Evolutionary conservation across 2,797 vertebrate genomes (phyloP).

Genomic region (Enteromius afrohamiltoni): DNA sequence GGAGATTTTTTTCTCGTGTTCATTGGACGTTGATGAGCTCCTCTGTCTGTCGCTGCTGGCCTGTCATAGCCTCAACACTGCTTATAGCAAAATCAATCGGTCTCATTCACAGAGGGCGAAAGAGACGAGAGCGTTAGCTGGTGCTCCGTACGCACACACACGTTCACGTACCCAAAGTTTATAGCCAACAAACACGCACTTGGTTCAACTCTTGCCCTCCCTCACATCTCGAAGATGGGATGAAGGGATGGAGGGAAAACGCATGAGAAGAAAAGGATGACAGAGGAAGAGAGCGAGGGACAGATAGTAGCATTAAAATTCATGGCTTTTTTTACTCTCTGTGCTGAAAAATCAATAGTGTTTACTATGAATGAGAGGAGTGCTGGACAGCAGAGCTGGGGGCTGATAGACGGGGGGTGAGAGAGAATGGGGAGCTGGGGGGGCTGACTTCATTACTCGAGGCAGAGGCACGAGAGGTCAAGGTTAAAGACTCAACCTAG

Average conservation of each 20-base stretch:
- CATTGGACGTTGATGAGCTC: conserved; percentile 83
- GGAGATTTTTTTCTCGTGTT: conserved; percentile 63
- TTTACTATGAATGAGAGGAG: conserved; percentile 87
- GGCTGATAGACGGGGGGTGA: conserved; percentile 64
- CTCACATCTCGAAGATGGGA: conserved; percentile 77
- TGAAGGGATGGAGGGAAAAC: conserved; percentile 56
- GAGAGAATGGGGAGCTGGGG: conserved; percentile 36
- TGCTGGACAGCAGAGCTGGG: conserved; percentile 77
- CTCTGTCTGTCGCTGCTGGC: conserved; percentile 81
- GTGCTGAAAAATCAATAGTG: conserved; percentile 86
- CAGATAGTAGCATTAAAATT: conserved; percentile 85
- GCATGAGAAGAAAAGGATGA: conserved; percentile 57
- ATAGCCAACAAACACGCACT: conserved; percentile 61
- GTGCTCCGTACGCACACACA: conserved; percentile 56
- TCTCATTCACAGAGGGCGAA: conserved; percentile 38
- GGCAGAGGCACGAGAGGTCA: conserved; percentile 80
- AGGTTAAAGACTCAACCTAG: conserved; percentile 80
- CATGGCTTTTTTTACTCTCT: conserved; percentile 82
- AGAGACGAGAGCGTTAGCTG: conserved; percentile 50
- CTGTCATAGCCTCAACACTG: conserved; percentile 80
- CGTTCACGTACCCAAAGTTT: conserved; percentile 61
- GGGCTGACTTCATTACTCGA: conserved; percentile 75
- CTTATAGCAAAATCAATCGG: conserved; percentile 85
- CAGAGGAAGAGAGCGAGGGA: conserved; percentile 70
- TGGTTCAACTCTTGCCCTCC: conserved; percentile 77